These are phyloP conservation scores for Uria aalge DNA, from an alignment of 2,113 vertebrate genomes.

Conservation along the genomic window DNA sequence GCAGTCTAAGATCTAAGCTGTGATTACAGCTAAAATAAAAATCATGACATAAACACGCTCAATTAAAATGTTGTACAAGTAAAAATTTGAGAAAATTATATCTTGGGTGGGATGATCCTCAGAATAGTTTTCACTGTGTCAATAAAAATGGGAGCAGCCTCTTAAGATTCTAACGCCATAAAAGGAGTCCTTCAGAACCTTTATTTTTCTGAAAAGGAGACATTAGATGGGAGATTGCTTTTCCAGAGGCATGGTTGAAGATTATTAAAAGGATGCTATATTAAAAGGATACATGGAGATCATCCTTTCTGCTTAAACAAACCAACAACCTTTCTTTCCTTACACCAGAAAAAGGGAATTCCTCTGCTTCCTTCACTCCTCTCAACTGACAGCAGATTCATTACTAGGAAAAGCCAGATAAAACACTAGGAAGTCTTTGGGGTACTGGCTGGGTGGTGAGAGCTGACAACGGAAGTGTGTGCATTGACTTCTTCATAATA, in stretches of 20 bases:
- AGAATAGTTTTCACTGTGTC: not conserved
- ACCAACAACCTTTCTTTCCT: not conserved
- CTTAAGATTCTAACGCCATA: not conserved
- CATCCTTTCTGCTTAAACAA: not conserved
- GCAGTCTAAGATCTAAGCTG: not conserved
- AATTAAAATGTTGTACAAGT: not conserved
- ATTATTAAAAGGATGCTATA: not conserved
- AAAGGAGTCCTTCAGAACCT: not conserved
- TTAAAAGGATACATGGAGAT: not conserved
- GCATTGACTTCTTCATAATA: not conserved
- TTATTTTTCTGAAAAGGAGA: not conserved
- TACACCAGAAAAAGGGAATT: not conserved
- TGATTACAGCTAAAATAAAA: not conserved
- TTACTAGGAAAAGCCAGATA: not conserved
- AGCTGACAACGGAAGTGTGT: not conserved
- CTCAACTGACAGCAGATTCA: not conserved
- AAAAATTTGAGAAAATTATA: not conserved
- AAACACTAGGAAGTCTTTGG: not conserved
- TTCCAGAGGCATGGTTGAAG: not conserved
- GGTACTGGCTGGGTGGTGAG: rapidly evolving
- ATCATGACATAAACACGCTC: not conserved
- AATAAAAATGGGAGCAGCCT: not conserved
- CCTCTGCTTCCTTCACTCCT: not conserved
- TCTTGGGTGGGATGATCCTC: not conserved
- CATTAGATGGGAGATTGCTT: not conserved